Percentiles rank a stretch among this genome's conserved stretches.
phyloP scores from a whole-genome alignment of 2,888 invertebrate species.

The Cistogaster globosa region DNA sequence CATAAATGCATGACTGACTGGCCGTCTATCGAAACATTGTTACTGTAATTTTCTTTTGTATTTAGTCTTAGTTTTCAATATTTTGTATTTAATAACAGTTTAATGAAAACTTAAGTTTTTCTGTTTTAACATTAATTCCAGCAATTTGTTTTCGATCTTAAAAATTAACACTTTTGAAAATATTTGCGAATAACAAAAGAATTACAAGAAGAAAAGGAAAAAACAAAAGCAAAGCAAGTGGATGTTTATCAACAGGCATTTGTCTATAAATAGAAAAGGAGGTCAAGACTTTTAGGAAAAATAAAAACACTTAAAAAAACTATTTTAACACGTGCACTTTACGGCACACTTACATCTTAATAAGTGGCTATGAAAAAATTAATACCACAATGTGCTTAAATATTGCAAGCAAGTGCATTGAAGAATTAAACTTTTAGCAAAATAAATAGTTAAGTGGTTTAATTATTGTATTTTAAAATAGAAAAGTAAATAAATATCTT shows the following conservation, averaged over 20 bases:
- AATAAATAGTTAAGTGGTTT: too few species aligned
- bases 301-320: constrained; percentile 29
- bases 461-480: too few species aligned
- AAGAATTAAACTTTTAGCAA: not conserved
- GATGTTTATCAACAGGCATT: constrained; percentile 4
- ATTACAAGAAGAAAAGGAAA: not conserved
- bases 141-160: constrained; percentile 21
- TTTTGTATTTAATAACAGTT: constrained; percentile 42
- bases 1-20: not conserved
- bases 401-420: not conserved
- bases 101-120: constrained; percentile 19
- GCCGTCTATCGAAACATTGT: not conserved
- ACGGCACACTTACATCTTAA: not conserved
- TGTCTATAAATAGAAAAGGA: constrained; percentile 29
- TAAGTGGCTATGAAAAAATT: not conserved
- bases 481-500: too few species aligned
- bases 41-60: constrained; percentile 9
- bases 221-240: not conserved
- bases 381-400: not conserved
- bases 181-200: constrained; percentile 23
- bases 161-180: constrained; percentile 30
- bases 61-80: constrained; percentile 9
- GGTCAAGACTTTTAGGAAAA: constrained; percentile 38
- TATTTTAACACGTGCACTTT: not conserved
- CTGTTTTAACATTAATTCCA: constrained; percentile 25